A percentile compares a stretch with the other conserved stretches of the same genome.
These are phyloP conservation scores for Myiagra hebetior DNA, from an alignment of 2,113 vertebrate genomes.

Conservation along the genomic window DNA sequence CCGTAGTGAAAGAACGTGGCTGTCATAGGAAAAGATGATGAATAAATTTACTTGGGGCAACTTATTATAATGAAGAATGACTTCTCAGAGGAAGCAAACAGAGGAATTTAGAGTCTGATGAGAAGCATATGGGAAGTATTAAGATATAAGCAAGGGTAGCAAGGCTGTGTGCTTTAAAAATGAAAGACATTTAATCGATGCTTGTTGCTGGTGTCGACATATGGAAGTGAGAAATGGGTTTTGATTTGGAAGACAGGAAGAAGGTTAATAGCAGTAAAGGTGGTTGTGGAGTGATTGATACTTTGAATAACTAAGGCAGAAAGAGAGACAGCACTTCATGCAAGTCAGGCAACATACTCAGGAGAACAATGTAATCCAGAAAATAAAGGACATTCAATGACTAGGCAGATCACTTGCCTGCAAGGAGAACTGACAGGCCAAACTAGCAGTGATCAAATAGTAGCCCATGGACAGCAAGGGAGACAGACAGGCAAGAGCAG, in stretches of 20 bases:
- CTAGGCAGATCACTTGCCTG: conserved; percentile 8
- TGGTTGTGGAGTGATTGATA: conserved; percentile 76
- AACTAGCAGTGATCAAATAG: conserved; percentile 5
- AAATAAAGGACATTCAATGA: conserved; percentile 50
- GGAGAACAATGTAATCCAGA: conserved; percentile 62
- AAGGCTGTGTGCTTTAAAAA: conserved; percentile 66
- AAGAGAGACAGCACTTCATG: conserved; percentile 3
- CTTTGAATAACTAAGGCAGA: conserved; percentile 22
- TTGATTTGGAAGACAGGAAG: conserved; percentile 77
- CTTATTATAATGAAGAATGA: conserved; percentile 83
- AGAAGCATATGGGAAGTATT: conserved; percentile 79
- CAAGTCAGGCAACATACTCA: conserved; percentile 14
- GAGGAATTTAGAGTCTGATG: conserved; percentile 72
- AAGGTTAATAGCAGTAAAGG: conserved; percentile 74
- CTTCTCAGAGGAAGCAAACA: conserved; percentile 74
- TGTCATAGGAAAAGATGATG: conserved; percentile 81
- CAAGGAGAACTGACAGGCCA: conserved; percentile 36
- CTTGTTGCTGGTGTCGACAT: conserved; percentile 74
- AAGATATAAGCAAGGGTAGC: conserved; percentile 69
- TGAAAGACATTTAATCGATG: conserved; percentile 75
- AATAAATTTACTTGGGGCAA: conserved; percentile 82
- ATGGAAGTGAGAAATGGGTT: conserved; percentile 77
- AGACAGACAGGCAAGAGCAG: not conserved
- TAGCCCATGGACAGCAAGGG: not conserved
- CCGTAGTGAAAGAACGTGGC: conserved; percentile 76